Conservation (phyloP, 2,797 vertebrate species). For the Trichosurus vulpecula region DNA sequence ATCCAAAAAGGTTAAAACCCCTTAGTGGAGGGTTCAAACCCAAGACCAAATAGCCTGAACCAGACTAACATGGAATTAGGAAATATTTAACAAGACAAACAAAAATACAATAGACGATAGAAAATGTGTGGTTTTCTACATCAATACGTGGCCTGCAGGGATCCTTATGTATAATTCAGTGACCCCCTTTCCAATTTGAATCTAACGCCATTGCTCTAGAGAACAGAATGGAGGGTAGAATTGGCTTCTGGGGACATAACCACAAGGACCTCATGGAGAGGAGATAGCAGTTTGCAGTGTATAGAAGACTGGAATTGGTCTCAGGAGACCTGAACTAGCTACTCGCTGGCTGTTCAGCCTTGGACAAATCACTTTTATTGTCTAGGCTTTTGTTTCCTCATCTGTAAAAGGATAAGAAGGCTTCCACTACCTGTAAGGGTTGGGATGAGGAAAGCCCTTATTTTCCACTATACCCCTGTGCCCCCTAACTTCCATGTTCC, state of each 20-base stretch:
- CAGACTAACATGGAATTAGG: background rate
- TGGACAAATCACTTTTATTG: background rate
- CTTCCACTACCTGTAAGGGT: background rate
- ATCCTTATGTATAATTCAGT: background rate
- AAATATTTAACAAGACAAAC: background rate
- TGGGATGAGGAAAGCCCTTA: background rate
- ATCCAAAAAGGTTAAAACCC: background rate
- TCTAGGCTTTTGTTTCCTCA: background rate
- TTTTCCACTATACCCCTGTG: background rate
- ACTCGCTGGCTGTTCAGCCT: background rate
- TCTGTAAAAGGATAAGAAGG: background rate
- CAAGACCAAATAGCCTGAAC: background rate
- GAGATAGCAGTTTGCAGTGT: background rate
- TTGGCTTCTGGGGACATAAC: background rate
- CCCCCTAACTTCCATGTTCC: background rate
- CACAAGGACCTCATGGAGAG: background rate
- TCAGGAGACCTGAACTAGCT: background rate
- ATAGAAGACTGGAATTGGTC: background rate
- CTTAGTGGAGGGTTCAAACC: background rate
- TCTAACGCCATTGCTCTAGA: background rate
- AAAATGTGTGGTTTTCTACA: background rate
- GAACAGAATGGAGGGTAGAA: background rate
- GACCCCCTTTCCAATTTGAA: background rate
- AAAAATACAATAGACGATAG: background rate
- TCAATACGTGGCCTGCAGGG: background rate